These are phyloP conservation scores for Coelopa pilipes DNA, from an alignment of 2,888 invertebrate genomes.

Conservation along the genomic window DNA sequence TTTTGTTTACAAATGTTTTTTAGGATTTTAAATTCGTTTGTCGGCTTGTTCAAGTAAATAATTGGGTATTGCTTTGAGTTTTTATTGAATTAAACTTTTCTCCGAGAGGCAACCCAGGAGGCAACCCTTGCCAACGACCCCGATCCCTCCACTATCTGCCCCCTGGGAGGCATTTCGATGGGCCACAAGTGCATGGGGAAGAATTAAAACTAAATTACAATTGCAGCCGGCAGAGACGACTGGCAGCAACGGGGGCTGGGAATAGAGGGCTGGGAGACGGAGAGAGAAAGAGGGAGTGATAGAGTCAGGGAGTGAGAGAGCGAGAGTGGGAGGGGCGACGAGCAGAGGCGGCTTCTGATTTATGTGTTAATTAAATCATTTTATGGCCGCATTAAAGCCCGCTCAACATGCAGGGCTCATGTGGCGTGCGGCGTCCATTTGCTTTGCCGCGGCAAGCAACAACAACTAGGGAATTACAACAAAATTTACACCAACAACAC, in stretches of 20 bases:
- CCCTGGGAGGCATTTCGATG: no score
- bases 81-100: not conserved
- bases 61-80: no score
- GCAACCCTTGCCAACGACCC: no score
- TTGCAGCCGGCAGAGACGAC: constrained; percentile 42
- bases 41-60: no score
- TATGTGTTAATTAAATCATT: constrained; percentile 62
- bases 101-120: not conserved
- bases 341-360: constrained; percentile 50
- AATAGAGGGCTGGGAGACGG: no score
- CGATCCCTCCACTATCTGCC: no score
- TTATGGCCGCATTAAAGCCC: constrained; percentile 56
- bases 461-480: not conserved
- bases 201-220: constrained; percentile 58
- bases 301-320: no score
- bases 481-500: not conserved
- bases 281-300: no score
- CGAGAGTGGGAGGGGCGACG: no score
- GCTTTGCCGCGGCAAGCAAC: not conserved
- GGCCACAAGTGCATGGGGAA: constrained; percentile 30
- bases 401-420: constrained; percentile 44
- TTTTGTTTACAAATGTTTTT: no score
- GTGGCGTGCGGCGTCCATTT: constrained; percentile 3
- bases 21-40: no score
- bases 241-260: no score